Evolutionary conservation across 2,888 invertebrate genomes (phyloP).

Genomic region (Macrosiphum euphorbiae): DNA sequence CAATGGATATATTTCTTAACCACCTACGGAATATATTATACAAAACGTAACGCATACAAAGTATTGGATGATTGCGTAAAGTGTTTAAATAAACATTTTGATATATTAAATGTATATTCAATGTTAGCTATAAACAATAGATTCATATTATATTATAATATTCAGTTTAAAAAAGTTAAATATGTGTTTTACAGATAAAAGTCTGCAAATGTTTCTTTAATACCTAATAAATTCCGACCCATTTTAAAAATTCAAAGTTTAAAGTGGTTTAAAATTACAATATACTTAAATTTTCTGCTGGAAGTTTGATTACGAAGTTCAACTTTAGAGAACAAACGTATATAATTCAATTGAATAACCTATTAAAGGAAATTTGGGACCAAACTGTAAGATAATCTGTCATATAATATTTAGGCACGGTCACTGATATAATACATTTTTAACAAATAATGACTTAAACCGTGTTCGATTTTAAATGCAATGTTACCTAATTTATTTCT

Average conservation of each 20-base stretch:
- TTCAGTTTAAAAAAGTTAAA: neutral
- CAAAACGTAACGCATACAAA: neutral
- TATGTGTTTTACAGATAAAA: neutral
- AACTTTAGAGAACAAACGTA: neutral
- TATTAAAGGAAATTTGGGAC: neutral
- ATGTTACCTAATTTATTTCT: neutral
- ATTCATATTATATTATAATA: neutral
- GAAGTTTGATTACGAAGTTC: neutral
- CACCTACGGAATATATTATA: neutral
- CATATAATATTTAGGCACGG: neutral
- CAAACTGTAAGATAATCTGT: neutral
- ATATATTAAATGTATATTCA: neutral
- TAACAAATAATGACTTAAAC: neutral
- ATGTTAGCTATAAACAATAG: neutral
- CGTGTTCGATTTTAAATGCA: no score
- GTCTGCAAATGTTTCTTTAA: neutral
- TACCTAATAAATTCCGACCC: neutral
- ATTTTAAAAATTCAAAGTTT: neutral
- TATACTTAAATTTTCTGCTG: neutral
- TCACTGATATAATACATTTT: neutral
- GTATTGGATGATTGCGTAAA: neutral
- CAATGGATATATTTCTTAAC: neutral
- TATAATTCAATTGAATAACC: neutral
- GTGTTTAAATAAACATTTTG: neutral
- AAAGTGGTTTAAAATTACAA: neutral